These are phyloP conservation scores for Steinernema hermaphroditum DNA, from an alignment of 2,888 invertebrate species.

Conservation along the genomic window DNA sequence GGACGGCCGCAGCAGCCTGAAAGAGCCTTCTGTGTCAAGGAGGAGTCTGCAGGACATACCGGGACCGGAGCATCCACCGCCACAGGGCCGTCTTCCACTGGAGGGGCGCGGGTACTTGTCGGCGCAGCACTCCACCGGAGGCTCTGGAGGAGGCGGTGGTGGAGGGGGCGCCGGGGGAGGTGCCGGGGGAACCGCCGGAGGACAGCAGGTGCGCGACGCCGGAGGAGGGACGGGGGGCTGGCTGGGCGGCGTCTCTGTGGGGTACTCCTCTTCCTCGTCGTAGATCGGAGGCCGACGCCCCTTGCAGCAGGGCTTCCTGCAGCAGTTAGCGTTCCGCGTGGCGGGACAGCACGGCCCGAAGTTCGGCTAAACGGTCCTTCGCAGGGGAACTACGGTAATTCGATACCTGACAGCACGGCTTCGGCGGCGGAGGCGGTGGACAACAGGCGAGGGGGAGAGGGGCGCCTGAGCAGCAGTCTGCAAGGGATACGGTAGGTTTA, in stretches of 20 bases:
- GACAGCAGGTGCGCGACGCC: slow-evolving; percentile 56
- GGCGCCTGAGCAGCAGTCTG: slow-evolving; percentile 50
- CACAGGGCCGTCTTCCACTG: slow-evolving; percentile 8
- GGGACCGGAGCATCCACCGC: slow-evolving; percentile 28
- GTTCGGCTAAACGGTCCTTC: slow-evolving; percentile 36
- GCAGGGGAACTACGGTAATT: too few relatives aligned
- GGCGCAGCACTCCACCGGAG: slow-evolving; percentile 56
- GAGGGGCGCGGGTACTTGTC: slow-evolving; percentile 32
- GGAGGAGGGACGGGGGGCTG: slow-evolving; percentile 47
- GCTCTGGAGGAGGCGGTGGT: slow-evolving; percentile 60
- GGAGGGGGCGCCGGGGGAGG: slow-evolving; percentile 60
- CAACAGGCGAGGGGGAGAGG: slow-evolving; percentile 62
- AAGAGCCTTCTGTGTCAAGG: slow-evolving; percentile 28
- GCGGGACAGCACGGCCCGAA: slow-evolving; percentile 60
- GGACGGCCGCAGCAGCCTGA: slow-evolving; percentile 58
- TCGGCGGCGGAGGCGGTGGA: slow-evolving; percentile 60
- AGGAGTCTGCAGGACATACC: background rate
- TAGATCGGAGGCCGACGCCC: slow-evolving; percentile 55
- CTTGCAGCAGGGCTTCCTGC: slow-evolving; percentile 55
- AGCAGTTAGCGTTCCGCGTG: slow-evolving; percentile 51
- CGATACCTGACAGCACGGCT: slow-evolving; percentile 51
- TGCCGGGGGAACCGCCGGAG: slow-evolving; percentile 48
- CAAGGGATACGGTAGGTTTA: slow-evolving; percentile 18
- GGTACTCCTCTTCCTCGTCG: slow-evolving; percentile 52
- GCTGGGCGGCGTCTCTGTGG: slow-evolving; percentile 5